Conservation (phyloP, 2,113 vertebrate species). For the Hemichromis elongatus region DNA sequence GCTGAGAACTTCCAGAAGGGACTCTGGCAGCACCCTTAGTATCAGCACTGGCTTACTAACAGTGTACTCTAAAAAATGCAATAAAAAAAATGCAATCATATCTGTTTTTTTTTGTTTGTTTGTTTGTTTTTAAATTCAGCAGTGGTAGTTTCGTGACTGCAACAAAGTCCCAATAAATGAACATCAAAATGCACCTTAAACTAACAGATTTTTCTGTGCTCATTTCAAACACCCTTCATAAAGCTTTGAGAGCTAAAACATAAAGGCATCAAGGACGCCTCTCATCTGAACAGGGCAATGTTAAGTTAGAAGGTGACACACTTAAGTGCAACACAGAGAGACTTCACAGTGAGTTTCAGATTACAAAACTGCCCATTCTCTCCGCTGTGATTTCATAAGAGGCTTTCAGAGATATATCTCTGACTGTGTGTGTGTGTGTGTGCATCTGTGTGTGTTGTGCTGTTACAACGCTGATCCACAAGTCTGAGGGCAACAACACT, state of each 20-base stretch:
- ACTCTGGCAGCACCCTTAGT: not conserved
- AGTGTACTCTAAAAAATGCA: not conserved
- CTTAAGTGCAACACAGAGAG: constrained; percentile 31
- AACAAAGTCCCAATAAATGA: not conserved
- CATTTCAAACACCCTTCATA: not conserved
- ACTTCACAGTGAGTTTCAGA: constrained; percentile 25
- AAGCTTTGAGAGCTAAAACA: not conserved
- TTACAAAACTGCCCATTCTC: constrained; percentile 51
- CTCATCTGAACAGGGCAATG: constrained; percentile 17
- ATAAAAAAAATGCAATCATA: not conserved
- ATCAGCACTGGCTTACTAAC: not conserved
- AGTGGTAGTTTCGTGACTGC: not conserved
- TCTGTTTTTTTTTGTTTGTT: not conserved
- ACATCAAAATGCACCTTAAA: not conserved
- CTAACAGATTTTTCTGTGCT: not conserved
- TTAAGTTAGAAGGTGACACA: constrained; percentile 42
- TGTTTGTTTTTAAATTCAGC: rapidly evolving
- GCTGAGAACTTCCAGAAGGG: not conserved
- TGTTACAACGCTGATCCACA: constrained; percentile 50
- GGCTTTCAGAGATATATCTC: constrained; percentile 31
- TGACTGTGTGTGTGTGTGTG: not conserved
- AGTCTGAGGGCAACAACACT: constrained; percentile 59
- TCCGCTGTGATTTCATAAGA: constrained; percentile 55
- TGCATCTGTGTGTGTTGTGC: not conserved
- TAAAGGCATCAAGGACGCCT: not conserved